phyloP scores from a whole-genome alignment of 2,113 vertebrate species.

The Xenus cinereus region DNA sequence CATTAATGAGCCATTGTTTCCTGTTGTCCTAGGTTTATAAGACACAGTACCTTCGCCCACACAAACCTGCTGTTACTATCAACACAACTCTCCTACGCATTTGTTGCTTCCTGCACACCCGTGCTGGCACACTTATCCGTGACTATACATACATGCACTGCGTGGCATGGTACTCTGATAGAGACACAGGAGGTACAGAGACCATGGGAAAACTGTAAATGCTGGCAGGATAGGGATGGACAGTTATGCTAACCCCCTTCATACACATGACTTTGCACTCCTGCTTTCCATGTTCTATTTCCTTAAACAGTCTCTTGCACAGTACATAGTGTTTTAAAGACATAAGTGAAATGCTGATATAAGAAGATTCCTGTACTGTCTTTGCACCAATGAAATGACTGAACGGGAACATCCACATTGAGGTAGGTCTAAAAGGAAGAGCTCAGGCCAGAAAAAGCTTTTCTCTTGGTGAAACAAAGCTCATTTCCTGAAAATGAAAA shows the following conservation, averaged over 20 bases:
- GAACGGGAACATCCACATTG: neutral
- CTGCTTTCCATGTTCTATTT: neutral
- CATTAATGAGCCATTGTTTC: neutral
- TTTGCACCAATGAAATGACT: neutral
- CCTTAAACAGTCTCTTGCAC: neutral
- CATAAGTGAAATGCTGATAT: neutral
- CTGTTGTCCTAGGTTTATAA: neutral
- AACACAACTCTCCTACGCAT: neutral
- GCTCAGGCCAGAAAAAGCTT: neutral
- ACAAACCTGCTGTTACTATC: neutral
- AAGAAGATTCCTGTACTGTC: neutral
- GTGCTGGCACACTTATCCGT: neutral
- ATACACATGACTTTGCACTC: neutral
- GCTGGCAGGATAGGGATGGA: neutral
- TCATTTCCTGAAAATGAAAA: neutral
- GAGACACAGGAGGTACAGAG: neutral
- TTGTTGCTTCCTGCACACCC: neutral
- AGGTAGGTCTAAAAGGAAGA: neutral
- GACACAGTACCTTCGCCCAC: neutral
- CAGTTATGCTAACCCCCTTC: neutral
- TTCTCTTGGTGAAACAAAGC: neutral
- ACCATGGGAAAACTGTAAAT: neutral
- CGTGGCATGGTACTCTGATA: accelerated
- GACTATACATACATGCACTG: accelerated
- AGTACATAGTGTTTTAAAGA: neutral